Base-by-base conservation (phyloP, 1,140 invertebrate species). In the Achatina immaculata region DNA sequence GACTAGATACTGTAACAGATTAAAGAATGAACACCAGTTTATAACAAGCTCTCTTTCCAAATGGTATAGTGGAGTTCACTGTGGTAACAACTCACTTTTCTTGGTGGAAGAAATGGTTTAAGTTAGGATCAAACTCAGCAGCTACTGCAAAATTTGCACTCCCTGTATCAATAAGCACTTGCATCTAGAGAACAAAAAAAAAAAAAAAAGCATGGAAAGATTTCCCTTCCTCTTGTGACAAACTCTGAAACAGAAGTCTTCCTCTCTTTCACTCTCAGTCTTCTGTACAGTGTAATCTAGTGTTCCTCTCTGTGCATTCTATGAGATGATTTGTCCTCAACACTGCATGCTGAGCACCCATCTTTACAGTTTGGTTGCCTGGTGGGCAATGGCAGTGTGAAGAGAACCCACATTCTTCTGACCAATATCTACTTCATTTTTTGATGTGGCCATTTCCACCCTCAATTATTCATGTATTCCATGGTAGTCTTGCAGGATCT, bases 101-200 rank as follows among this genome's bases (percentile, higher is more conserved):
- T 79, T 78, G 81, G 28, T 88, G 83, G 78, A 90, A 92, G 80
- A 84, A 91, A 21, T 69, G 84, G 9, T 82, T 82, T 1, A 91
- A 83, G 66, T 88, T 83, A 48, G 83, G 78, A 77, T 90, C 69
- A 36, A 86, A 85, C 38, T 82, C 68, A 38, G 88, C 88, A 66
- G 92, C 91, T n/a, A 93, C 85, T 31, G 92, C 92, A 83, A 92
- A 88, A 82, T 92, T 92, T 85, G 91, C 91, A 81, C 92, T 92
- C 1, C 92, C 92, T 42, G 92, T 92, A 83, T 93, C 92, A 72
- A 92, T 84, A 14, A 93, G 78, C 0, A 92, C 84, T 85, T 92
- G 92, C n/a, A 92, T 83, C 91, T 92, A 84, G 43, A 89, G 87
- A 75, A 48, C 36, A 83, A 72, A 78, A 79, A 43, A 40, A 11